A percentile compares a stretch with the other conserved stretches of the same genome.
phyloP scores from a whole-genome alignment of 1,140 invertebrate species.

The Dendroctonus valens region DNA sequence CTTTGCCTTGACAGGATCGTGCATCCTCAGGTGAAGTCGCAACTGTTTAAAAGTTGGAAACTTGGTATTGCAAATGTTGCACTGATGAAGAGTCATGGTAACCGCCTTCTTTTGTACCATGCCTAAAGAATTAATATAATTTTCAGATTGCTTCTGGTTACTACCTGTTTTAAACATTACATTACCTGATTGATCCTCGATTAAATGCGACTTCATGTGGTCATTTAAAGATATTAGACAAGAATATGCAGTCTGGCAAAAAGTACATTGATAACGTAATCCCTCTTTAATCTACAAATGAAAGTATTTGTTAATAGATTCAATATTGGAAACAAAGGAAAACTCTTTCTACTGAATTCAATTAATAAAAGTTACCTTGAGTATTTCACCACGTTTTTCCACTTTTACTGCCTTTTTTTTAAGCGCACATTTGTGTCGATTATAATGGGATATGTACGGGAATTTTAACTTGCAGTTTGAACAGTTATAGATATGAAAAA shows the following conservation, averaged over 20 bases:
- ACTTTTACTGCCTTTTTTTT: constrained; percentile 2
- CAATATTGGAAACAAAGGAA: background rate
- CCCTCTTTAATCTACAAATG: constrained; percentile 18
- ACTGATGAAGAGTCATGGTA: constrained; percentile 47
- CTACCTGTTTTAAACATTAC: background rate
- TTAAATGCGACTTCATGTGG: constrained; percentile 55
- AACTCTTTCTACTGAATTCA: background rate
- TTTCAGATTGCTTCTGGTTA: background rate
- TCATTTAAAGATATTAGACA: constrained; percentile 53
- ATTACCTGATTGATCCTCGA: constrained; percentile 35
- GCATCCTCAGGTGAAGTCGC: constrained; percentile 69
- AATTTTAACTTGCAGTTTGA: constrained; percentile 42
- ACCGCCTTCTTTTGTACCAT: constrained; percentile 16
- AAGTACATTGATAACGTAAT: constrained; percentile 49
- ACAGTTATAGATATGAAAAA: constrained; percentile 43
- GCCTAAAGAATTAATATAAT: constrained; percentile 14
- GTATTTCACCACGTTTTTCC: constrained; percentile 7
- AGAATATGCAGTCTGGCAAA: constrained; percentile 52
- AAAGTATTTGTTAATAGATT: background rate
- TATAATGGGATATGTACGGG: constrained; percentile 38
- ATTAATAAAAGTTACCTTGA: background rate
- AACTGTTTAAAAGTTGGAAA: constrained; percentile 67
- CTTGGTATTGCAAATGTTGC: constrained; percentile 63
- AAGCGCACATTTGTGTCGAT: constrained; percentile 41
- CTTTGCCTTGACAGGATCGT: constrained; percentile 62